Conservation (phyloP, 2,113 vertebrate genomes). For the Hemichromis elongatus region DNA sequence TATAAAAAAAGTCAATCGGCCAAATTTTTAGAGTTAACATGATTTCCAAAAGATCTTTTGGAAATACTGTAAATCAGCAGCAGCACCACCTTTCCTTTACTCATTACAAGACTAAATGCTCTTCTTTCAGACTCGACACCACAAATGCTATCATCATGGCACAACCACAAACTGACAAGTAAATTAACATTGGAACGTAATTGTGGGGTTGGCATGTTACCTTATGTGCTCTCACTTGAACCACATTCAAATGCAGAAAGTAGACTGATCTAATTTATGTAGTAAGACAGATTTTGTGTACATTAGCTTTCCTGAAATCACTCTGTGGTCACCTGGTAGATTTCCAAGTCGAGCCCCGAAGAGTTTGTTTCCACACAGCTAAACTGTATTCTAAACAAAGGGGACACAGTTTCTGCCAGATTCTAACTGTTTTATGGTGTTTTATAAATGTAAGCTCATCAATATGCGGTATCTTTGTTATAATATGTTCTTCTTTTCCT, state of each 20-base stretch:
- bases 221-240: slow-evolving; percentile 38
- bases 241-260: slow-evolving; percentile 20
- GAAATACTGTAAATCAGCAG: not conserved
- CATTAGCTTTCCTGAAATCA: slow-evolving; percentile 24
- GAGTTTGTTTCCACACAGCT: not conserved
- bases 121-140: slow-evolving; percentile 11
- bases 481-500: not conserved
- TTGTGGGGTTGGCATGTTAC: slow-evolving; percentile 41
- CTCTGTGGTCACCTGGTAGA: slow-evolving; percentile 30
- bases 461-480: not conserved
- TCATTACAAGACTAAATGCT: not conserved
- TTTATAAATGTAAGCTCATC: not conserved
- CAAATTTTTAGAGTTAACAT: not conserved
- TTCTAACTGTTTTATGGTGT: not conserved
- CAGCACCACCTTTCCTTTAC: not conserved
- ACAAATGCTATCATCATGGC: slow-evolving; percentile 26
- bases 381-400: not conserved
- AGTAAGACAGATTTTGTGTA: slow-evolving; percentile 26
- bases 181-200: slow-evolving; percentile 46
- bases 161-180: slow-evolving; percentile 55
- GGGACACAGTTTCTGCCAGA: not conserved
- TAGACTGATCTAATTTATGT: slow-evolving; percentile 26
- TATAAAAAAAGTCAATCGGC: rapidly evolving
- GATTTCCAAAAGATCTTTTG: not conserved
- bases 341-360: not conserved